phyloP scores from a whole-genome alignment of 2,113 vertebrate genomes.

The Prochilodus magdalenae region DNA sequence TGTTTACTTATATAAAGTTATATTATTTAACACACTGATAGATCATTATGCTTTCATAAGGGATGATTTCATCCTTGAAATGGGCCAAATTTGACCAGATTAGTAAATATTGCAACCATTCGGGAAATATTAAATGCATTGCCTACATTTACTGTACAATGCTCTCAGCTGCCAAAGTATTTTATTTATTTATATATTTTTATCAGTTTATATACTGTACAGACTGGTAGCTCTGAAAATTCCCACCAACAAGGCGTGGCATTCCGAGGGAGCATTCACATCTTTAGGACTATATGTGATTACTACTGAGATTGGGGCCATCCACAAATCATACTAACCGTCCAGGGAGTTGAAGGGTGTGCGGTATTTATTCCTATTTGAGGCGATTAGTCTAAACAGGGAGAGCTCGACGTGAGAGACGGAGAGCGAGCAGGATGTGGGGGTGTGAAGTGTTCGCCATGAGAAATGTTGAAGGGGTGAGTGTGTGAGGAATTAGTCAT shows the following conservation, averaged over 20 bases:
- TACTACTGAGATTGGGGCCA: neutral
- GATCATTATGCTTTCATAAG: too few relatives aligned
- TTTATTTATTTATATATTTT: too few relatives aligned
- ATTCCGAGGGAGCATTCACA: neutral
- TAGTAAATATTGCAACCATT: neutral
- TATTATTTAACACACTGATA: too few relatives aligned
- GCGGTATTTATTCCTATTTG: slow-evolving; percentile 36
- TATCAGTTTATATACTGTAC: neutral
- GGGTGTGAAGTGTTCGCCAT: slow-evolving; percentile 47
- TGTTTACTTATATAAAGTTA: too few relatives aligned
- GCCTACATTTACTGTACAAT: neutral
- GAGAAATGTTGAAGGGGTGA: slow-evolving; percentile 48
- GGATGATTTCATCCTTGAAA: too few relatives aligned
- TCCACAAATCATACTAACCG: slow-evolving; percentile 33
- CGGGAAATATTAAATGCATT: neutral
- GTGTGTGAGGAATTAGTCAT: slow-evolving; percentile 49
- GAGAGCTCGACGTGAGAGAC: slow-evolving; percentile 31
- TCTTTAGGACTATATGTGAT: neutral
- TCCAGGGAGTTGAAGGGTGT: slow-evolving; percentile 16
- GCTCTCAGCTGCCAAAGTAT: neutral
- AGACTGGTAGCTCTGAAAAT: neutral
- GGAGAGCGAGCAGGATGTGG: slow-evolving; percentile 48
- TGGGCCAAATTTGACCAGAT: too few relatives aligned
- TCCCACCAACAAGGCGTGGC: neutral
- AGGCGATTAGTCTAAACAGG: slow-evolving; percentile 25